Evolutionary conservation across 2,113 vertebrate species (phyloP).

Genomic region (Caranx melampygus): DNA sequence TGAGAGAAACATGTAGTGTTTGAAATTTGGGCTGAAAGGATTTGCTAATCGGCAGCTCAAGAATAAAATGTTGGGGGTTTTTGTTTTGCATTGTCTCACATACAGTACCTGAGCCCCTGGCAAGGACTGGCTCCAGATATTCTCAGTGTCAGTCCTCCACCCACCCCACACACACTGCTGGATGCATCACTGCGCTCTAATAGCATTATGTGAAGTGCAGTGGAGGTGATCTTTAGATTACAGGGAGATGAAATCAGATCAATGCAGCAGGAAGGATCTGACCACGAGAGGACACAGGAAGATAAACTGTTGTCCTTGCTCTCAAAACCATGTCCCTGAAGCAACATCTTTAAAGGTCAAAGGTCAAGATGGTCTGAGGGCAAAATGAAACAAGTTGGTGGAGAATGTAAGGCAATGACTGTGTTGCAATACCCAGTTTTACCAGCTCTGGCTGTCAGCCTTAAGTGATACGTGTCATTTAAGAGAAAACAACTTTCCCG

Average conservation of each 20-base stretch:
- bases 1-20: neutral
- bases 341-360: neutral
- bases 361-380: neutral
- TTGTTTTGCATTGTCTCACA: neutral
- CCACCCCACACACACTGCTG: neutral
- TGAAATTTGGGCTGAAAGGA: too few relatives aligned
- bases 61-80: too few relatives aligned
- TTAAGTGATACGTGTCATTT: too few relatives aligned
- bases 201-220: constrained; percentile 53
- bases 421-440: neutral
- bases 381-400: neutral
- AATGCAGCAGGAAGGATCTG: constrained; percentile 13
- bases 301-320: neutral
- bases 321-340: neutral
- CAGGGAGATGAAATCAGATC: constrained; percentile 13
- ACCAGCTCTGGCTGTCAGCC: too few relatives aligned
- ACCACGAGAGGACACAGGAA: constrained; percentile 8
- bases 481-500: too few relatives aligned
- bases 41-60: too few relatives aligned
- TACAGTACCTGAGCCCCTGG: neutral
- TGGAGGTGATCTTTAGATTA: constrained; percentile 43
- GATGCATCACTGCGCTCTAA: constrained; percentile 32
- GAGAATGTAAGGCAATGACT: neutral
- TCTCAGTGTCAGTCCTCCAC: neutral
- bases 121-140: neutral